phyloP scores from a whole-genome alignment of 2,113 vertebrate species.

The Sisor rabdophorus region DNA sequence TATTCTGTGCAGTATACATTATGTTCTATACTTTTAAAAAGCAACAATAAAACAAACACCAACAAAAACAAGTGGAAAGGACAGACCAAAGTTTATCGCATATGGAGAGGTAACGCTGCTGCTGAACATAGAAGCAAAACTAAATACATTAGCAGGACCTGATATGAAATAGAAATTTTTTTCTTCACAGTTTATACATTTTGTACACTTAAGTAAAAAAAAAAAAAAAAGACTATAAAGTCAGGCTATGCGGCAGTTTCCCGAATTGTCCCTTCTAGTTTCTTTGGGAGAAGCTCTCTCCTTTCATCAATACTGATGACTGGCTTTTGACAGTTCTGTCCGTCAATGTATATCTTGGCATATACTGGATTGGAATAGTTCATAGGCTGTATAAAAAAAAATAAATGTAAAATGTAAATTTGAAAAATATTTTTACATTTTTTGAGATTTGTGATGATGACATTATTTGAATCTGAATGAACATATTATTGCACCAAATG shows the following conservation, averaged over 20 bases:
- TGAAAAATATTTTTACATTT: not conserved
- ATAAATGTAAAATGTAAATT: not conserved
- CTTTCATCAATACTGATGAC: constrained; percentile 94
- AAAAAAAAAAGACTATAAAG: constrained; percentile 85
- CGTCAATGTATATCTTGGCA: constrained; percentile 94
- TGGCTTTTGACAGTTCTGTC: constrained; percentile 94
- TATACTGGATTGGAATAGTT: constrained; percentile 99
- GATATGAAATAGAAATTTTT: constrained; percentile 90
- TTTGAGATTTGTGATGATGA: not conserved
- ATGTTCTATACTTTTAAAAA: constrained; percentile 57
- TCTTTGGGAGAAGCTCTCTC: constrained; percentile 99
- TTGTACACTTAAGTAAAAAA: constrained; percentile 96
- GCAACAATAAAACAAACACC: constrained; percentile 82
- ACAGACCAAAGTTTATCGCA: constrained; percentile 78
- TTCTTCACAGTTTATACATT: constrained; percentile 68
- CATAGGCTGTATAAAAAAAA: constrained; percentile 75
- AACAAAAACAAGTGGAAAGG: constrained; percentile 79
- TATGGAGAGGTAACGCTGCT: constrained; percentile 87
- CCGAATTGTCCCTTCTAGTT: constrained; percentile 96
- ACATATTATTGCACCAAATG: too few relatives aligned
- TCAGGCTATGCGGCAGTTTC: constrained; percentile 97
- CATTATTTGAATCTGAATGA: too few relatives aligned
- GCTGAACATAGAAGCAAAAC: constrained; percentile 67
- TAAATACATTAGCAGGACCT: constrained; percentile 82
- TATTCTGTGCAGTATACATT: constrained; percentile 77